A percentile compares a stretch with the other conserved stretches of the same genome.
Conservation (phyloP, 2,113 vertebrate genomes). For the Girardinichthys multiradiatus region DNA sequence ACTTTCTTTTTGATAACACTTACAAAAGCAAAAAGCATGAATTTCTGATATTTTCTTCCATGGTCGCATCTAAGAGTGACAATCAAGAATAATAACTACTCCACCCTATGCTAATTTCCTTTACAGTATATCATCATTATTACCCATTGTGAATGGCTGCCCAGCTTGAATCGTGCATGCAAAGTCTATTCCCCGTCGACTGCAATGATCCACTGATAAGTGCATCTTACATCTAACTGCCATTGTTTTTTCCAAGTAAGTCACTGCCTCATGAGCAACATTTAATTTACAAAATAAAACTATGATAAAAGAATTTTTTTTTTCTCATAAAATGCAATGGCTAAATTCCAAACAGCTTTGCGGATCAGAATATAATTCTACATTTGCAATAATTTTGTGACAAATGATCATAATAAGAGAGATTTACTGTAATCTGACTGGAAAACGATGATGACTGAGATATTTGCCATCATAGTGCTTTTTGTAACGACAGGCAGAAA, state of each 20-base stretch:
- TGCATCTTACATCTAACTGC: too few relatives aligned
- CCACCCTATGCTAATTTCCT: not conserved
- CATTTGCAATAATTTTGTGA: not conserved
- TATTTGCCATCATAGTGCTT: too few relatives aligned
- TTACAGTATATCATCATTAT: not conserved
- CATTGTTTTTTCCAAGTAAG: too few relatives aligned
- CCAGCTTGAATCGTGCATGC: not conserved
- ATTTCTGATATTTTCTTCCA: not conserved
- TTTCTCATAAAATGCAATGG: not conserved
- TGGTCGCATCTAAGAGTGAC: not conserved
- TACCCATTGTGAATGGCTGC: not conserved
- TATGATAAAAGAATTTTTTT: not conserved
- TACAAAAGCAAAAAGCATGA: not conserved
- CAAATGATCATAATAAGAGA: too few relatives aligned
- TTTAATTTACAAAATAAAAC: not conserved
- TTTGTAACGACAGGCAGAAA: too few relatives aligned
- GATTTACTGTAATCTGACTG: too few relatives aligned
- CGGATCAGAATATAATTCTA: not conserved
- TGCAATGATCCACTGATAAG: too few relatives aligned
- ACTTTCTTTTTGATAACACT: too few relatives aligned
- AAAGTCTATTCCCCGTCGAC: too few relatives aligned
- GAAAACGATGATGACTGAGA: too few relatives aligned
- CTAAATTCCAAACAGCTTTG: not conserved
- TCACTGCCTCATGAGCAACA: not conserved
- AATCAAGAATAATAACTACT: not conserved